These are phyloP conservation scores for Dione juno DNA, from an alignment of 2,888 invertebrate genomes.

Conservation along the genomic window DNA sequence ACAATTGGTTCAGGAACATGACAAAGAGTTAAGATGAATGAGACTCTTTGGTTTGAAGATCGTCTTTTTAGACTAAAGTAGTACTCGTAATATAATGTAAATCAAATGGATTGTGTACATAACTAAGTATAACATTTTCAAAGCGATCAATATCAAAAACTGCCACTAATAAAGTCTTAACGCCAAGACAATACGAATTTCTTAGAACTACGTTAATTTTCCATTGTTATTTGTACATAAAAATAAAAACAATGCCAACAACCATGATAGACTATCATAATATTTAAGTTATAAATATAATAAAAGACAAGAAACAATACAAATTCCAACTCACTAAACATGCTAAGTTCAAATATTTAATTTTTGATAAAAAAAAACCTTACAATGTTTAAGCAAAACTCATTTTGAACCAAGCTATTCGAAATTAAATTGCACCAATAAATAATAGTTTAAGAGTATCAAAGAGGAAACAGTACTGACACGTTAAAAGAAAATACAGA, in stretches of 20 bases:
- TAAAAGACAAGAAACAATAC: conserved; percentile 76
- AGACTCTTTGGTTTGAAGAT: conserved; percentile 77
- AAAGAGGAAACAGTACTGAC: conserved; percentile 37
- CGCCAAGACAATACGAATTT: conserved; percentile 50
- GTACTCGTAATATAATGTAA: conserved; percentile 43
- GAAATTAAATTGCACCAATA: conserved; percentile 68
- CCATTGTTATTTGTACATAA: conserved; percentile 82
- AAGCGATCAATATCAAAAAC: conserved; percentile 57
- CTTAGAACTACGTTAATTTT: conserved; percentile 74
- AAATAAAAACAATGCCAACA: conserved; percentile 80
- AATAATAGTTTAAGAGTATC: conserved; percentile 49
- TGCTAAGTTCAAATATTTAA: conserved; percentile 38
- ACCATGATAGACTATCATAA: conserved; percentile 78
- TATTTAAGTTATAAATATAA: conserved; percentile 74
- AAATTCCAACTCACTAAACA: conserved; percentile 59
- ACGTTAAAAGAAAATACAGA: conserved; percentile 42
- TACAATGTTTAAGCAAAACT: conserved; percentile 62
- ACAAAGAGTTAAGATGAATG: conserved; percentile 74
- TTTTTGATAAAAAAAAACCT: conserved; percentile 51
- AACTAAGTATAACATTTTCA: conserved; percentile 47
- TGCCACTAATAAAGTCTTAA: conserved; percentile 48
- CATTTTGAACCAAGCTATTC: conserved; percentile 59
- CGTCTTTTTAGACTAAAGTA: conserved; percentile 55
- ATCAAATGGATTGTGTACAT: conserved; percentile 35
- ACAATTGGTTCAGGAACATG: conserved; percentile 62